Conservation (phyloP, 2,113 vertebrate species). For the Tamias sibiricus region DNA sequence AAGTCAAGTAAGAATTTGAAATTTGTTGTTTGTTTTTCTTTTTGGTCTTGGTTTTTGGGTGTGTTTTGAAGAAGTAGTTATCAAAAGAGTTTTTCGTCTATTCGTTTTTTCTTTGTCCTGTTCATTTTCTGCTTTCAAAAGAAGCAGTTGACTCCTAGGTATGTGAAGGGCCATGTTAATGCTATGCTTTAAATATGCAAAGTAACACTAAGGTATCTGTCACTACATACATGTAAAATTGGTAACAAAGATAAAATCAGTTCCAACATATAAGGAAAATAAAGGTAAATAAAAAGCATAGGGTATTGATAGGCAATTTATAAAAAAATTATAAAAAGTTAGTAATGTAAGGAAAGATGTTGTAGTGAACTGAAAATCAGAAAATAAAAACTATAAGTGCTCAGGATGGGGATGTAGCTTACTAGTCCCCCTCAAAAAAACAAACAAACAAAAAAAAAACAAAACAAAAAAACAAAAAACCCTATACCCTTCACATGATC, state of each 20-base stretch:
- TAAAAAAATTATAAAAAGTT: background rate
- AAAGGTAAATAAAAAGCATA: background rate
- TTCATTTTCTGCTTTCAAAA: conserved; percentile 44
- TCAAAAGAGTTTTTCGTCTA: too few relatives aligned
- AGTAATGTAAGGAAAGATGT: background rate
- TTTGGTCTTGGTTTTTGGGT: too few relatives aligned
- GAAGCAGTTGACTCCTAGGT: background rate
- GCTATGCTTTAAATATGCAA: background rate
- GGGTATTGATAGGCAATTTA: background rate
- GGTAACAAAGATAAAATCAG: conserved; percentile 29
- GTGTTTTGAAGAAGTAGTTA: background rate
- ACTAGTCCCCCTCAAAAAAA: too few relatives aligned
- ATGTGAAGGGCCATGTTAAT: conserved; percentile 3
- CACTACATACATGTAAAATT: background rate
- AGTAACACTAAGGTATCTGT: background rate
- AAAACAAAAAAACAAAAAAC: too few relatives aligned
- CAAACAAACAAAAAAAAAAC: too few relatives aligned
- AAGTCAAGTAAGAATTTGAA: conserved; percentile 22
- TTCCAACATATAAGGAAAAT: background rate
- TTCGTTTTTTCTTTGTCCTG: background rate
- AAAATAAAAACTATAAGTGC: background rate
- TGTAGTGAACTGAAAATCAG: background rate
- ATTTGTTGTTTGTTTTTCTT: background rate
- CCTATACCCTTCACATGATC: background rate
- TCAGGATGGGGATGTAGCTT: background rate